phyloP scores from a whole-genome alignment of 2,797 vertebrate species.

The Chloroceryle amazona region DNA sequence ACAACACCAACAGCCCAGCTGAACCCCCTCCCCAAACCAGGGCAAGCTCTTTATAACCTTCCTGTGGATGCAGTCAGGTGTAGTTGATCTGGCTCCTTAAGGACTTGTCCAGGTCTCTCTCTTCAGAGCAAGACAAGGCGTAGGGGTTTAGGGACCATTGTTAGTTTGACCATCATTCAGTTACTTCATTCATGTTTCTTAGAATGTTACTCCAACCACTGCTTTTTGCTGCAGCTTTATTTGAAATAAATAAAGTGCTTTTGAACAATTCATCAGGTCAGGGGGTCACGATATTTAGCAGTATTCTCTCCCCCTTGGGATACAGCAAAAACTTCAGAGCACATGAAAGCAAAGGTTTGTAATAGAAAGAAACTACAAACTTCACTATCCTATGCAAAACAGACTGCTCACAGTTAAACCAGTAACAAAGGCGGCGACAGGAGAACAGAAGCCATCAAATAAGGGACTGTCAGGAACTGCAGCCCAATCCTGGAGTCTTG shows the following conservation, averaged over 20 bases:
- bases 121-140: neutral
- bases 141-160: neutral
- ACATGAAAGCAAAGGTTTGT: neutral
- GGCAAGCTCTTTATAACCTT: neutral
- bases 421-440: neutral
- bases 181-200: neutral
- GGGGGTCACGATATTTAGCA: fast-evolving
- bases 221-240: neutral
- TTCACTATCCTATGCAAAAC: neutral
- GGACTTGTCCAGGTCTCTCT: neutral
- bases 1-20: neutral
- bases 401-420: neutral
- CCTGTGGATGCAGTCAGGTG: neutral
- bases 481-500: neutral
- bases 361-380: neutral
- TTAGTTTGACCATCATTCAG: fast-evolving
- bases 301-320: neutral
- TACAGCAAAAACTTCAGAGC: neutral
- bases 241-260: neutral
- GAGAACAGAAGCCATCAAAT: neutral
- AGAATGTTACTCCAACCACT: neutral
- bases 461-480: neutral
- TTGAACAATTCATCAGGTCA: neutral
- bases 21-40: fast-evolving
- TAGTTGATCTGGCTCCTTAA: neutral